Percentiles rank a stretch among this genome's conserved stretches.
Evolutionary conservation across 2,888 invertebrate species (phyloP).

Genomic region (Dicyrtoma fusca): DNA sequence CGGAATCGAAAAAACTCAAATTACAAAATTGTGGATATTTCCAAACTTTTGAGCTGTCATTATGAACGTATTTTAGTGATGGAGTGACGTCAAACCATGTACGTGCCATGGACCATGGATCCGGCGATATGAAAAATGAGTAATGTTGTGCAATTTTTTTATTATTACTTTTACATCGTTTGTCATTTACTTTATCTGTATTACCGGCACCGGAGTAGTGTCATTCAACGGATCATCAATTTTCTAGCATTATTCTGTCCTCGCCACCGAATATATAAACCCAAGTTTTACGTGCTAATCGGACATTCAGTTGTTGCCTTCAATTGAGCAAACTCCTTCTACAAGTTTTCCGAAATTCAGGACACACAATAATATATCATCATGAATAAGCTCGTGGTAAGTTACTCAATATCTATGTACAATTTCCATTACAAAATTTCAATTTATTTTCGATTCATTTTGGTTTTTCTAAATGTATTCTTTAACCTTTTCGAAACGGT

Average conservation of each 20-base stretch:
- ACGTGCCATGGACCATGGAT: too few species aligned
- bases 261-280: too few species aligned
- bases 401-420: neutral
- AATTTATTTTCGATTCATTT: neutral
- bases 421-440: conserved; percentile 1
- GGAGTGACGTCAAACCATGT: conserved; percentile 18
- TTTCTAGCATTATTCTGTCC: too few species aligned
- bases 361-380: neutral
- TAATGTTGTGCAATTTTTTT: neutral
- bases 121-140: neutral
- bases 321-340: too few species aligned
- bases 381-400: too few species aligned
- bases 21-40: neutral
- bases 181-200: neutral
- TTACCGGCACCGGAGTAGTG: neutral
- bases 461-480: neutral
- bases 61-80: neutral
- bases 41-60: neutral
- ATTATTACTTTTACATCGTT: too few species aligned
- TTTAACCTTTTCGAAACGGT: too few species aligned
- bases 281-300: too few species aligned
- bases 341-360: too few species aligned
- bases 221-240: too few species aligned
- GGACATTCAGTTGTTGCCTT: neutral
- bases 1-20: neutral